These are phyloP conservation scores for Theretra japonica DNA, from an alignment of 2,888 invertebrate species.

Conservation along the genomic window DNA sequence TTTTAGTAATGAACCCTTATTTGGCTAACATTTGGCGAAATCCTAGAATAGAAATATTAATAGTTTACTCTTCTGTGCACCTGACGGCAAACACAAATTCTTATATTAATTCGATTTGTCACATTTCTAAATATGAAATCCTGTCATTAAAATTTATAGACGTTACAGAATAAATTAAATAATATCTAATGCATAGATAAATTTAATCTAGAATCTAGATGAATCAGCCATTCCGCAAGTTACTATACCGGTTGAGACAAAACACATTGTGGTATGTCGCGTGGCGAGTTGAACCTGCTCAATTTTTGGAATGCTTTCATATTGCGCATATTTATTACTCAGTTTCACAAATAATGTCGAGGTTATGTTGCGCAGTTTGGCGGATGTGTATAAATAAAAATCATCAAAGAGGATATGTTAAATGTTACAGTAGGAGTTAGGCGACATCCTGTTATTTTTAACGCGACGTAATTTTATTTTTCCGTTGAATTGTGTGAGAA, in stretches of 20 bases:
- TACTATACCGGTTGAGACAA: neutral
- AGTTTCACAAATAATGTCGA: conserved; percentile 26
- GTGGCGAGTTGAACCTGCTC: neutral
- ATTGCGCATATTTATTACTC: conserved; percentile 14
- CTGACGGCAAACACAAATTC: too few relatives aligned
- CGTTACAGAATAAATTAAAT: neutral
- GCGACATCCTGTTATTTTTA: neutral
- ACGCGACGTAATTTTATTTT: neutral
- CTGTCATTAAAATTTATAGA: neutral
- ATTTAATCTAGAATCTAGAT: conserved; percentile 8
- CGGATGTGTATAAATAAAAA: conserved; percentile 7
- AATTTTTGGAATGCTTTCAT: conserved; percentile 21
- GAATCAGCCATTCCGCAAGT: conserved; percentile 7
- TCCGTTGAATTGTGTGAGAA: too few relatives aligned
- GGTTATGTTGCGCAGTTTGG: conserved; percentile 14
- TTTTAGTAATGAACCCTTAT: too few relatives aligned
- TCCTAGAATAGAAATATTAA: too few relatives aligned
- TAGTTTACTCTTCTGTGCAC: too few relatives aligned
- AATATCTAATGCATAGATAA: neutral
- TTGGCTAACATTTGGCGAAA: too few relatives aligned
- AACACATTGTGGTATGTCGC: neutral
- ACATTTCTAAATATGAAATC: too few relatives aligned
- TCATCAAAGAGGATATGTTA: neutral
- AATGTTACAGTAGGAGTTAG: neutral
- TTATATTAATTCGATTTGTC: too few relatives aligned